Base-by-base conservation (phyloP, 35 echinoderm and acorn worm species). In the Strongylocentrotus purpuratus region DNA sequence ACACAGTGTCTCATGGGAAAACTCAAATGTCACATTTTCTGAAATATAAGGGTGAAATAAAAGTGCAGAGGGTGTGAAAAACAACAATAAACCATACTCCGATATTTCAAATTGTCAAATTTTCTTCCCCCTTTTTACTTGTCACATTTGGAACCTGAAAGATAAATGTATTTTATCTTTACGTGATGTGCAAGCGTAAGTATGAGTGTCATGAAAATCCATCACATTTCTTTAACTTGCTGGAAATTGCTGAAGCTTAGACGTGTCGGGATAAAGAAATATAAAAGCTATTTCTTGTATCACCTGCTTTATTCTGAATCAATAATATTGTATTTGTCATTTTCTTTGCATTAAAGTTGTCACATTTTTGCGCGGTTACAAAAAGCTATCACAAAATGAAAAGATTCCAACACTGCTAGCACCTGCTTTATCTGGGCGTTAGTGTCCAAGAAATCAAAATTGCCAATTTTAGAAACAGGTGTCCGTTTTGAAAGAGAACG, bases 321-420 rank as follows among this genome's bases (percentile, higher is more conserved):
- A 78, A 78, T 78, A 78, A 78, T 78, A n/a, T 78, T 78, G 18
- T 78, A 78, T 78, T 78, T 78, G 65, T 78, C 65, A n/a, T 78
- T 78, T 78, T 78, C 65, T 78, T 78, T 78, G 18, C 65, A 78
- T 28, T 78, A 78, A 78, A 78, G 20, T 78, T 78, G 65, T 78
- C 65, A 78, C 7, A 78, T 78, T 78, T 78, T 78, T 55, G 50
- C 65, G 1, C 22, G 20, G 25, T 78, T 28, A 78, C 22, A 6
- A 78, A 78, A n/a, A 78, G 7, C 65, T 18, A 78, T 78, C 22
- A 0, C 7, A 28, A n/a, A 78, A 78, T 28, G 28, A 78, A 78
- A 78, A 78, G 65, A 78, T 78, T 78, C 65, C 65, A 78, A n/a
- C 65, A 78, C 65, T 78, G 20, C 20, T 22, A 78, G 65, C 65